Evolutionary conservation across 2,797 vertebrate genomes (phyloP).

Genomic region (Pampus argenteus): DNA sequence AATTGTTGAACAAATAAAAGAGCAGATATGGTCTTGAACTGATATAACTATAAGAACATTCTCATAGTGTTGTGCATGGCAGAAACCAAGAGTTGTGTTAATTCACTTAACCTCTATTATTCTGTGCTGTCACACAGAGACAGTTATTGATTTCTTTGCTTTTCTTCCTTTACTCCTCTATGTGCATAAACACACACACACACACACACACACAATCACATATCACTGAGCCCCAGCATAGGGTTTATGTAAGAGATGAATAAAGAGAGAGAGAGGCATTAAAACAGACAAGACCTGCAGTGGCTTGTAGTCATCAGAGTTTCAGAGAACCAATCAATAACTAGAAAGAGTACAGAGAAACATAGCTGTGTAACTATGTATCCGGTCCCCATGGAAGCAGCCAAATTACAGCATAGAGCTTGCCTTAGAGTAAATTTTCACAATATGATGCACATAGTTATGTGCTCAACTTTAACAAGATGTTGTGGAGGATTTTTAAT

Average conservation of each 20-base stretch:
- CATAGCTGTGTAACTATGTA: slow-evolving; percentile 32
- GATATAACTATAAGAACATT: slow-evolving; percentile 58
- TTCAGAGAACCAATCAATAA: slow-evolving; percentile 51
- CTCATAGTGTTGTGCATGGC: slow-evolving; percentile 35
- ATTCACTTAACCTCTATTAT: slow-evolving; percentile 75
- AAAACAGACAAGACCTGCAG: slow-evolving; percentile 43
- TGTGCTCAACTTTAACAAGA: not conserved
- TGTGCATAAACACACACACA: slow-evolving; percentile 1
- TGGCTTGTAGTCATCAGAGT: slow-evolving; percentile 31
- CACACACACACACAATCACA: slow-evolving; percentile 14
- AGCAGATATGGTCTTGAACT: slow-evolving; percentile 32
- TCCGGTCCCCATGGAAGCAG: slow-evolving; percentile 32
- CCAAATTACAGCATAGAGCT: slow-evolving; percentile 30
- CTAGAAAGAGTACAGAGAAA: slow-evolving; percentile 31
- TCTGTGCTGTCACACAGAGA: slow-evolving; percentile 57
- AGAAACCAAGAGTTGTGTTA: slow-evolving; percentile 62
- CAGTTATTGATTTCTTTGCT: slow-evolving; percentile 64
- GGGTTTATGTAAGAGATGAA: slow-evolving; percentile 40
- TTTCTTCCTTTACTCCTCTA: slow-evolving; percentile 1
- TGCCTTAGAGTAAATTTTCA: not conserved
- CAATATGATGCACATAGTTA: not conserved
- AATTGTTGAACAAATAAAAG: slow-evolving; percentile 42
- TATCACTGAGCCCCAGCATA: slow-evolving; percentile 23
- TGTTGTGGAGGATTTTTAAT: slow-evolving; percentile 3
- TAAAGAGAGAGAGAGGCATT: slow-evolving; percentile 26